These are phyloP conservation scores for Orius insidiosus DNA, from an alignment of 1,140 invertebrate species.

Conservation along the genomic window DNA sequence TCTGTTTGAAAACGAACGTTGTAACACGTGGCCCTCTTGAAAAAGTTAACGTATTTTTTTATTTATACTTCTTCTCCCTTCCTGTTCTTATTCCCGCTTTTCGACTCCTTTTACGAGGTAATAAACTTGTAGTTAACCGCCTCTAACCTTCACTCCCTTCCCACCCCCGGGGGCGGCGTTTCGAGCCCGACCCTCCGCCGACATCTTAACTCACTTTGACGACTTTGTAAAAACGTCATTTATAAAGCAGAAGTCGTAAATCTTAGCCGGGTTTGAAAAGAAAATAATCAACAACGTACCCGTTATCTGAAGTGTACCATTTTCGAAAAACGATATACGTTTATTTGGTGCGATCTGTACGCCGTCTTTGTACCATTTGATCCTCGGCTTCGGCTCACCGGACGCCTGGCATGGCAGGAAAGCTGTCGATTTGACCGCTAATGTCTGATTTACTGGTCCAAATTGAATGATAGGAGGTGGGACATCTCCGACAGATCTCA, in stretches of 20 bases:
- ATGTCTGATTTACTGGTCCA: constrained; percentile 82
- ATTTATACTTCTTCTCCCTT: constrained; percentile 3
- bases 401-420: constrained; percentile 66
- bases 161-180: too few species aligned
- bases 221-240: too few species aligned
- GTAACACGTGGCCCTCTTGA: constrained; percentile 1
- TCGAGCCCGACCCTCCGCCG: too few species aligned
- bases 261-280: too few species aligned
- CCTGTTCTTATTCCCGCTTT: too few species aligned
- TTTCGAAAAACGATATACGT: constrained; percentile 37
- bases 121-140: too few species aligned
- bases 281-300: constrained; percentile 34
- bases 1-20: background rate
- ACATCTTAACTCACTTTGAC: too few species aligned
- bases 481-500: constrained; percentile 53
- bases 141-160: too few species aligned
- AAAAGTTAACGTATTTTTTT: constrained; percentile 1
- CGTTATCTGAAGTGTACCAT: constrained; percentile 63
- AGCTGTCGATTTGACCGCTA: constrained; percentile 59
- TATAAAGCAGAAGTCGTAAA: too few species aligned
- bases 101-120: too few species aligned
- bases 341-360: constrained; percentile 29
- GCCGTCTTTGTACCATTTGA: constrained; percentile 57
- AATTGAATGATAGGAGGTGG: constrained; percentile 70
- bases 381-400: constrained; percentile 46